Evolutionary conservation across 2,888 invertebrate genomes (phyloP).

Genomic region (Hirtodrosophila duncani): DNA sequence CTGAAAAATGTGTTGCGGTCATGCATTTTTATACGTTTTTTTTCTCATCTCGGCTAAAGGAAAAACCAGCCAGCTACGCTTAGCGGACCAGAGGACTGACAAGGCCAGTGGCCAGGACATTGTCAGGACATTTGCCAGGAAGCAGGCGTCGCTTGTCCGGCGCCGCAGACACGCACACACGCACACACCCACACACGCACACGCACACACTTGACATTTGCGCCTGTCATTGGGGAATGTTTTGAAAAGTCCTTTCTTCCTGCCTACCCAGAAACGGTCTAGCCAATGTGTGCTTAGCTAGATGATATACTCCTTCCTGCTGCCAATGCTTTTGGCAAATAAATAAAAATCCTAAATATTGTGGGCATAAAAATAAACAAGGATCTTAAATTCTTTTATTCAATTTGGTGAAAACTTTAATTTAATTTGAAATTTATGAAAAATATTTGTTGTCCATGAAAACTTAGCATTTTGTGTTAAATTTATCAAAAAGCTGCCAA

Average conservation of each 20-base stretch:
- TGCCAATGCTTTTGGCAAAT: conserved; percentile 11
- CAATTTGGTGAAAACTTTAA: no score
- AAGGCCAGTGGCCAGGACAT: conserved; percentile 20
- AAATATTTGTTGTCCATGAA: no score
- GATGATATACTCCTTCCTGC: conserved; percentile 6
- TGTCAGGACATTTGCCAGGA: conserved; percentile 29
- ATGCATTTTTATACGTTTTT: conserved; percentile 63
- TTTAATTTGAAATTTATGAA: no score
- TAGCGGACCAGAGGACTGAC: conserved; percentile 17
- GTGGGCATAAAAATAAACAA: no score
- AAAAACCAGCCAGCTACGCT: not conserved
- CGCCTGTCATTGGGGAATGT: conserved; percentile 35
- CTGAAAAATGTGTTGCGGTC: conserved; percentile 69
- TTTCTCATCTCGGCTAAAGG: conserved; percentile 11
- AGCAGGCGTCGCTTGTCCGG: conserved; percentile 22
- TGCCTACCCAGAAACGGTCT: not conserved
- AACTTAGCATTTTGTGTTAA: no score
- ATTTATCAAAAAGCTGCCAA: no score
- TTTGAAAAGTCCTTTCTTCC: conserved; percentile 8
- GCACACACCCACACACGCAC: conserved; percentile 13
- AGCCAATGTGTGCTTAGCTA: not conserved
- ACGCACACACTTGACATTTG: conserved; percentile 52
- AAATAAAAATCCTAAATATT: conserved; percentile 16
- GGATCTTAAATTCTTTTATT: no score
- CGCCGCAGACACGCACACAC: conserved; percentile 2